A percentile compares a stretch with the other conserved stretches of the same genome.
Conservation (phyloP, 2,888 invertebrate genomes). For the Drosophila basisetae region DNA sequence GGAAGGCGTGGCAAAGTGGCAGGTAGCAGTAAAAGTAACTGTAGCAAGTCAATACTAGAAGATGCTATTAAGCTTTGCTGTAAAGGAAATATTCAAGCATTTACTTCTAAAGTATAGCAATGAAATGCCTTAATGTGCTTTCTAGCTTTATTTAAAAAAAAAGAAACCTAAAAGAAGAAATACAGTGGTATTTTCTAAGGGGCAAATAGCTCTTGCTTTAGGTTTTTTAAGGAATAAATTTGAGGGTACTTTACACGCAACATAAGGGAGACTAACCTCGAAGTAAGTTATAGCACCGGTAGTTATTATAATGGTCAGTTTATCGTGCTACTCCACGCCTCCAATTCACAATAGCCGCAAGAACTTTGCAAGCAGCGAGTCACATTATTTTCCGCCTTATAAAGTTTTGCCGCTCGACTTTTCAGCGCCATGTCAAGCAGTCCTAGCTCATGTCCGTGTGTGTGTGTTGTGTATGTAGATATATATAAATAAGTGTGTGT, state of each 20-base stretch:
- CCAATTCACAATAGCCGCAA: conserved; percentile 29
- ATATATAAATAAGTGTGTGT: background rate
- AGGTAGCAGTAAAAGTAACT: conserved; percentile 38
- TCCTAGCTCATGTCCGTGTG: conserved; percentile 3
- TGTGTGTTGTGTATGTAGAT: background rate
- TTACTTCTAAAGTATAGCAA: background rate
- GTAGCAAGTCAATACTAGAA: conserved; percentile 3
- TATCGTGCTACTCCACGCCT: conserved; percentile 30
- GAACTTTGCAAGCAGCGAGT: conserved; percentile 68
- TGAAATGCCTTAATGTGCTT: conserved; percentile 29
- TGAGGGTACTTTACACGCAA: conserved; percentile 35
- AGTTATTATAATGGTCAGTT: conserved; percentile 61
- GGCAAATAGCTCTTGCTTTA: background rate
- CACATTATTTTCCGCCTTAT: conserved; percentile 78
- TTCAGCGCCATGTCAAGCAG: conserved; percentile 52
- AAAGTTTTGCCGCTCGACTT: conserved; percentile 70
- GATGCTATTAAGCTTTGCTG: conserved; percentile 16
- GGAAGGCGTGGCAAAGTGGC: conserved; percentile 2
- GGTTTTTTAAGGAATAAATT: background rate
- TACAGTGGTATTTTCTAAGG: conserved; percentile 11
- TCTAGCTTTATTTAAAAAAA: background rate
- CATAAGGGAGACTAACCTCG: conserved; percentile 27
- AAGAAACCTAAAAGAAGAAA: background rate
- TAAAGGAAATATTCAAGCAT: background rate
- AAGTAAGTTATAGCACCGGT: conserved; percentile 30